These are phyloP conservation scores for Gallinago solitaria DNA, from an alignment of 2,797 vertebrate genomes.

Conservation along the genomic window DNA sequence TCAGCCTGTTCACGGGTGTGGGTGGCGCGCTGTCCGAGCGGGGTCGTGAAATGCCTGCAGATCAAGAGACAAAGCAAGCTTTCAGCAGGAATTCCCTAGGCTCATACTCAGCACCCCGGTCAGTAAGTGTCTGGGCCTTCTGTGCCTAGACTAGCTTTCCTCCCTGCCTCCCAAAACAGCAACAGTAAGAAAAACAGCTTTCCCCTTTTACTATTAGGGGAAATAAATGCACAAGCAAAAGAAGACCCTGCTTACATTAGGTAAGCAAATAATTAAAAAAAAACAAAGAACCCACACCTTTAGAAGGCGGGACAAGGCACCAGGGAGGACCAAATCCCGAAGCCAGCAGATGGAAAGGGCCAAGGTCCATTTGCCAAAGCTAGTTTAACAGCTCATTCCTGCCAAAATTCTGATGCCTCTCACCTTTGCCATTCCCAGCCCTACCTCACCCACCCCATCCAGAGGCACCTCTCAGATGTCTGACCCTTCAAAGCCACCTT, in stretches of 20 bases:
- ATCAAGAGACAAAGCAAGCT: background rate
- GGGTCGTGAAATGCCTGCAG: constrained; percentile 86
- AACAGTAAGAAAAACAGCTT: background rate
- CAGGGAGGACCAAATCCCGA: fast-evolving
- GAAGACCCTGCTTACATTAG: background rate
- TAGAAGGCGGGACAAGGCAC: background rate
- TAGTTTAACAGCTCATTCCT: background rate
- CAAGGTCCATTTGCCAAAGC: background rate
- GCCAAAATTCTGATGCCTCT: background rate
- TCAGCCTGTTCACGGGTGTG: constrained; percentile 87
- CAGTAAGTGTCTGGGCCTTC: background rate
- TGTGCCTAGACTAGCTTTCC: background rate
- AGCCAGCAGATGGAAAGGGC: background rate
- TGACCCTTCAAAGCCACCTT: background rate
- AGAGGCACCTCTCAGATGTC: background rate
- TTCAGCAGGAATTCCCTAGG: background rate
- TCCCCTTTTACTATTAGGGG: background rate
- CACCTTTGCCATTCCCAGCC: background rate
- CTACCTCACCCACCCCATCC: background rate
- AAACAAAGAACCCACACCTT: background rate
- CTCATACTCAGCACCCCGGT: background rate
- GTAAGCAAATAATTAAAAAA: background rate
- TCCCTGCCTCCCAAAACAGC: background rate
- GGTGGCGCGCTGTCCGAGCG: constrained; percentile 91
- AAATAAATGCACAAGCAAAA: background rate